Base-by-base conservation (phyloP, 1,140 invertebrate genomes). In the Micrasema minimum region DNA sequence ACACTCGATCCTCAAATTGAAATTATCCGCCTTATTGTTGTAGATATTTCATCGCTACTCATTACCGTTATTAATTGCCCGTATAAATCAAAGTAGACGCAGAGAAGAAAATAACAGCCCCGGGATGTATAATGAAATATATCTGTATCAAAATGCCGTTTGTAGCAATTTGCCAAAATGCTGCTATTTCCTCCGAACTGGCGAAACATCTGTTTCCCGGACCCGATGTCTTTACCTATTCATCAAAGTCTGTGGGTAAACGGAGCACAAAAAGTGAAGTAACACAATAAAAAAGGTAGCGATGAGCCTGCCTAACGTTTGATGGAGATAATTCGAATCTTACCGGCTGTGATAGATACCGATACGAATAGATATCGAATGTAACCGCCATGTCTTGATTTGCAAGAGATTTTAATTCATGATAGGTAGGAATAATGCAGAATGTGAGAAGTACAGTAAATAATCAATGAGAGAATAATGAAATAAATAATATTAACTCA, bases 131-230 rank as follows among this genome's bases (percentile, higher is more conserved):
- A 43, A 43, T 62, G 31, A 67, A 72, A 68, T 48, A n/a, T n/a
- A 66, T 68, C 64, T 61, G 57, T 61, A 70, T 70, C 68, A 50
- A 69, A 59, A 51, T 46, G n/a, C 57, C 26, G 55, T 48, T 50
- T 41, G n/a, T 14, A 62, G n/a, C n/a, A n/a, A n/a, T n/a, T n/a
- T n/a, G n/a, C n/a, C n/a, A n/a, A n/a, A n/a, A n/a, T n/a, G n/a
- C n/a, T n/a, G n/a, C n/a, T 65, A 65, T 72, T 69, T 66, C 26
- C 66, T 22, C 23, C 69, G 66, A 72, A 68, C 38, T 59, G 38
- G 53, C 72, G 26, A 70, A 72, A 69, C 72, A 73, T 73, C 72
- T 73, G 72, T 73, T 73, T 70, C 65, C 72, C 62, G 20, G 14
- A n/a, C n/a, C 48, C 43, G 61, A 55, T 65, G 46, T 66, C 48